phyloP scores from a whole-genome alignment of 2,888 invertebrate genomes.

The Xestia ashworthii region DNA sequence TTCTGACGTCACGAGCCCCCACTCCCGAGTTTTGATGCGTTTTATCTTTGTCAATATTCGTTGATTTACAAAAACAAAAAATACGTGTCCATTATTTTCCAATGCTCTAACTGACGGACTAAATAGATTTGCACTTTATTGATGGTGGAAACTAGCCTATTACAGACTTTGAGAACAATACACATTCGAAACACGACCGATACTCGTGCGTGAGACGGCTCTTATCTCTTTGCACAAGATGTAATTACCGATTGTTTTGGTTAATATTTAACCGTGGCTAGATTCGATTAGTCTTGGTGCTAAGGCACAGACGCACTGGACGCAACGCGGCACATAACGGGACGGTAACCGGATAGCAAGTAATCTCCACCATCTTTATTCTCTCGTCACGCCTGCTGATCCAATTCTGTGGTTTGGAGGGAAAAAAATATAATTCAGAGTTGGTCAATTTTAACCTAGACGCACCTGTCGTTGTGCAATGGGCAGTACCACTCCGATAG shows the following conservation, averaged over 20 bases:
- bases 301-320: slow-evolving; percentile 57
- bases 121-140: too few species aligned
- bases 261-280: slow-evolving; percentile 67
- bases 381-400: slow-evolving; percentile 78
- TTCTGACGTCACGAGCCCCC: too few species aligned
- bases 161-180: slow-evolving; percentile 46
- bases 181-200: slow-evolving; percentile 57
- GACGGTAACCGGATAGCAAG: slow-evolving; percentile 72
- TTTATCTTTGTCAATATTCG: too few species aligned
- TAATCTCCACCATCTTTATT: slow-evolving; percentile 75
- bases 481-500: slow-evolving; percentile 58
- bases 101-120: too few species aligned
- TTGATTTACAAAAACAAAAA: too few species aligned
- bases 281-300: slow-evolving; percentile 66
- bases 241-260: slow-evolving; percentile 72
- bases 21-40: too few species aligned
- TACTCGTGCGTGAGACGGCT: slow-evolving; percentile 58
- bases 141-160: too few species aligned
- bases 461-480: slow-evolving; percentile 72
- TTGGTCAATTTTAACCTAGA: slow-evolving; percentile 69
- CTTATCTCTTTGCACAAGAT: slow-evolving; percentile 67
- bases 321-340: slow-evolving; percentile 69
- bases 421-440: slow-evolving; percentile 68
- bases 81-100: too few species aligned
- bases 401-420: slow-evolving; percentile 76